Evolutionary conservation across 1,140 invertebrate genomes (phyloP).

Genomic region (Subanguina moxae): DNA sequence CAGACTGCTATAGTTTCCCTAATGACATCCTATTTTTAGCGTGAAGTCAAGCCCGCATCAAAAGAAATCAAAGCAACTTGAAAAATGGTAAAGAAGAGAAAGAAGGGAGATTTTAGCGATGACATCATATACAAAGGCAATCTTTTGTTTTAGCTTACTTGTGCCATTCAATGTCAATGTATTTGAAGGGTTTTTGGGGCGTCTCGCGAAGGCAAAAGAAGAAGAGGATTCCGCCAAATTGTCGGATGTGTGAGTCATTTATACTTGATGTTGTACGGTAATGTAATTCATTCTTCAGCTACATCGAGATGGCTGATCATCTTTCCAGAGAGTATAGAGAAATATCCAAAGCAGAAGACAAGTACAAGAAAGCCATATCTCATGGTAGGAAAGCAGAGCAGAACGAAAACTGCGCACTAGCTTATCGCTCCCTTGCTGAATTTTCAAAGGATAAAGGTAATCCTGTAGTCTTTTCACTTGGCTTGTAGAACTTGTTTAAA

Average conservation of each 20-base stretch:
- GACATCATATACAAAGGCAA: no score
- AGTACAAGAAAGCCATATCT: background rate
- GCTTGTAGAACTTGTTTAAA: background rate
- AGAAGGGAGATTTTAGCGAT: no score
- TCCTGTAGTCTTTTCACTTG: background rate
- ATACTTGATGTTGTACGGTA: no score
- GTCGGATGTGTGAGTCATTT: background rate
- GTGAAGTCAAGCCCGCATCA: no score
- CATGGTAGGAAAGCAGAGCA: background rate
- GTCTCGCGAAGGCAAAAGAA: background rate
- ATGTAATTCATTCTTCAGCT: no score
- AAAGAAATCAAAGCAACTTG: no score
- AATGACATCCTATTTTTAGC: no score
- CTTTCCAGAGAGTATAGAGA: background rate
- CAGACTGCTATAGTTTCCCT: no score
- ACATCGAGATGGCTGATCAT: background rate
- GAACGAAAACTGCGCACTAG: conserved; percentile 10
- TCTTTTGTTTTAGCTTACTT: no score
- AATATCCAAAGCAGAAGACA: background rate
- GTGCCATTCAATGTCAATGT: no score
- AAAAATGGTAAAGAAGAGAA: no score
- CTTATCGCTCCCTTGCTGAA: conserved; percentile 12
- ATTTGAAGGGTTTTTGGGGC: background rate
- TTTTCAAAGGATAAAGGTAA: background rate
- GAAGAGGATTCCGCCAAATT: background rate